phyloP scores from a whole-genome alignment of 2,113 vertebrate species.

The Notarius lentiginosus region DNA sequence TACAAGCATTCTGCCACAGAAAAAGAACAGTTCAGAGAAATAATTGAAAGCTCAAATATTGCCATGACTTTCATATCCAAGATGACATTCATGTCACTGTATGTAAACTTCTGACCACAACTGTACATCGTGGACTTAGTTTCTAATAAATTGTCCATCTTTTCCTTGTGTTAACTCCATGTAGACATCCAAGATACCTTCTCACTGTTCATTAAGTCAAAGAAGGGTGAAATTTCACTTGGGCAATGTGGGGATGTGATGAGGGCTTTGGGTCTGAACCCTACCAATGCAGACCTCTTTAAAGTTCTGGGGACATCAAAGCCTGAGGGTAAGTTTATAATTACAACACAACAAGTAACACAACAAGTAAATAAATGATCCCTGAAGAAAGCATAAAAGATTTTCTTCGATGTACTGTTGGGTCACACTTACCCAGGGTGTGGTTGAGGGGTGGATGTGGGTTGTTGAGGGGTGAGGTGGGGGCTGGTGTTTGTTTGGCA shows the following conservation, averaged over 20 bases:
- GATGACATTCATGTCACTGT: too few relatives aligned
- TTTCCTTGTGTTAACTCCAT: slow-evolving; percentile 35
- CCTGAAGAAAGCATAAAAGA: neutral
- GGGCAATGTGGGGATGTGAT: slow-evolving; percentile 90
- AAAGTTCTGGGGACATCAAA: slow-evolving; percentile 92
- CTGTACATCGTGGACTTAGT: neutral
- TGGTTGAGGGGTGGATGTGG: neutral
- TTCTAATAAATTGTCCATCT: neutral
- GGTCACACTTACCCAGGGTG: neutral
- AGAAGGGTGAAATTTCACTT: slow-evolving; percentile 83
- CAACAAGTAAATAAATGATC: neutral
- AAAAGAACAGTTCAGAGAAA: too few relatives aligned
- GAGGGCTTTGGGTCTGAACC: slow-evolving; percentile 90
- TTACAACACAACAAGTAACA: neutral
- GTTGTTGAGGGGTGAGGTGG: neutral
- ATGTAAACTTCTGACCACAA: too few relatives aligned
- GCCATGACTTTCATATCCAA: too few relatives aligned
- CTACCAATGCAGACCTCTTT: slow-evolving; percentile 89
- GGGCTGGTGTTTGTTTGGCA: neutral
- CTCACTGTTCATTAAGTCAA: slow-evolving; percentile 83
- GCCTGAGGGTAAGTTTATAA: slow-evolving; percentile 76
- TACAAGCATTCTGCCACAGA: too few relatives aligned
- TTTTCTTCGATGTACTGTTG: neutral
- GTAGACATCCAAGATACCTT: slow-evolving; percentile 92
- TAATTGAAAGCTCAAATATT: too few relatives aligned